Evolutionary conservation across 2,888 invertebrate genomes (phyloP).

Genomic region (Rutpela maculata): DNA sequence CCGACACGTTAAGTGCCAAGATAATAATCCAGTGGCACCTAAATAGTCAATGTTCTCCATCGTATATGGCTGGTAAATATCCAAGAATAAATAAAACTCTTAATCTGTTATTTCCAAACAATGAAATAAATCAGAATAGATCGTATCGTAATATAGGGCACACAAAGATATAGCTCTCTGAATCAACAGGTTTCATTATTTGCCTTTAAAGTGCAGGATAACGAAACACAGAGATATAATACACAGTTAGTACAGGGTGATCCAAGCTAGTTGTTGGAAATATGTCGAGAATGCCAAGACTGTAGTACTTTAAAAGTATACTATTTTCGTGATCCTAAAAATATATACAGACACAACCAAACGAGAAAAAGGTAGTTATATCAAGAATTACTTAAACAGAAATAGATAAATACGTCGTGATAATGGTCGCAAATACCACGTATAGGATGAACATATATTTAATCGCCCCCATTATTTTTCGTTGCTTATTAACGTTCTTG

Average conservation of each 20-base stretch:
- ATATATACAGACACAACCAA: too few relatives aligned
- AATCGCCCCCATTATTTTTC: too few relatives aligned
- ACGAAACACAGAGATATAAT: slow-evolving; percentile 25
- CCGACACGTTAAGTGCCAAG: too few relatives aligned
- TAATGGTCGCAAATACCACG: too few relatives aligned
- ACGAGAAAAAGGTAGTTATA: too few relatives aligned
- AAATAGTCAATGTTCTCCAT: background rate
- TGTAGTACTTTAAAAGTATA: too few relatives aligned
- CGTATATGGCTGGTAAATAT: slow-evolving; percentile 4
- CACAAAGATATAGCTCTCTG: slow-evolving; percentile 13
- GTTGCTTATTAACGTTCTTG: too few relatives aligned
- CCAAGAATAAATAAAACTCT: background rate
- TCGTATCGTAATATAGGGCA: slow-evolving; percentile 4
- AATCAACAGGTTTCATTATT: slow-evolving; percentile 38
- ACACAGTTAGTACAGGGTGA: slow-evolving; percentile 14
- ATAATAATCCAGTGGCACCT: too few relatives aligned
- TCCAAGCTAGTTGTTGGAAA: background rate
- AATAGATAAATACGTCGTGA: too few relatives aligned
- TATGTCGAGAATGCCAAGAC: background rate
- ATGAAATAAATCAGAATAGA: background rate
- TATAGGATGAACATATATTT: too few relatives aligned
- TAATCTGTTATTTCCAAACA: slow-evolving; percentile 8
- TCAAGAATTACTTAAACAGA: too few relatives aligned
- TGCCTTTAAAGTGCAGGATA: slow-evolving; percentile 22
- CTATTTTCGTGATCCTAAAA: too few relatives aligned